Percentiles rank a stretch among this genome's conserved stretches.
Conservation (phyloP, 2,797 vertebrate genomes). For the Platyrinchus mystaceus region DNA sequence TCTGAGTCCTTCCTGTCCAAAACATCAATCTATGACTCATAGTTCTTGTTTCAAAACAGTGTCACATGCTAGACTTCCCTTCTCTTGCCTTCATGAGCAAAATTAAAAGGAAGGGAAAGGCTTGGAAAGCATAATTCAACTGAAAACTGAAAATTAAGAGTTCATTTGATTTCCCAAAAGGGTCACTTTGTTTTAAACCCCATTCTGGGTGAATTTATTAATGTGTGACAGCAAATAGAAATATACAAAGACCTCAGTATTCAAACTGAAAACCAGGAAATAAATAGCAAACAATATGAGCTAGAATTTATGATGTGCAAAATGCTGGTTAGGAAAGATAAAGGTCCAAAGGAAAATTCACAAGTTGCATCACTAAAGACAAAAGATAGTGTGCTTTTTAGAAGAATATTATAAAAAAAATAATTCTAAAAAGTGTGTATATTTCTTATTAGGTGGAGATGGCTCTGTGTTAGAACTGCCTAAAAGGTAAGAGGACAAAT, state of each 20-base stretch:
- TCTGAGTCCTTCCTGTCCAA: constrained; percentile 3
- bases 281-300: constrained; percentile 13
- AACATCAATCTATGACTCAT: constrained; percentile 44
- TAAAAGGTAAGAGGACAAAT: not conserved
- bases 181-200: not conserved
- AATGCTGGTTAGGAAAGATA: not conserved
- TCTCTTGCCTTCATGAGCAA: constrained; percentile 16
- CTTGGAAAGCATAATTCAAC: constrained; percentile 3
- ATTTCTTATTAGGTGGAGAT: not conserved
- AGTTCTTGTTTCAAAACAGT: constrained; percentile 48
- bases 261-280: constrained; percentile 28
- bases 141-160: constrained; percentile 17
- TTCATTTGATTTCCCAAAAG: not conserved
- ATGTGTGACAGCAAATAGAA: constrained; percentile 4
- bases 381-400: not conserved
- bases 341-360: constrained; percentile 10
- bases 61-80: constrained; percentile 58
- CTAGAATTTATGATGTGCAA: constrained; percentile 23
- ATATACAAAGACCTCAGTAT: not conserved
- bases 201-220: not conserved
- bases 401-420: not conserved
- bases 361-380: not conserved
- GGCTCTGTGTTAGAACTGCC: not conserved
- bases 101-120: constrained; percentile 8
- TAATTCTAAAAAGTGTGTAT: not conserved